Evolutionary conservation across 2,113 vertebrate genomes (phyloP).

Genomic region (Platysternon megacephalum): DNA sequence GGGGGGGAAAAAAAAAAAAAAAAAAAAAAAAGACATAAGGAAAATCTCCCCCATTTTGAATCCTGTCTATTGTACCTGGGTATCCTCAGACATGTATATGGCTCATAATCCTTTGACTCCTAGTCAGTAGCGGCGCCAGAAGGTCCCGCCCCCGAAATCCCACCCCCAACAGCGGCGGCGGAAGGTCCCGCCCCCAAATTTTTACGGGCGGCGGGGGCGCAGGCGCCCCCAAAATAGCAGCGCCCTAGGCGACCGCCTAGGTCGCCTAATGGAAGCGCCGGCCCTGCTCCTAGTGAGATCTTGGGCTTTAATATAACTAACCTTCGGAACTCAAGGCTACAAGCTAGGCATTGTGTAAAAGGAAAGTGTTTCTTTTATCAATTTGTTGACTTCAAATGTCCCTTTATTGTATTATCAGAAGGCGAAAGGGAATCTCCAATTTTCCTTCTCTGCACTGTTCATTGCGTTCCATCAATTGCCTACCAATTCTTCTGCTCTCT

Average conservation of each 20-base stretch:
- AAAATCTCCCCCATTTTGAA: background rate
- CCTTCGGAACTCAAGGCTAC: rapidly evolving
- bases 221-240: too few species aligned
- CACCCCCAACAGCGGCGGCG: too few species aligned
- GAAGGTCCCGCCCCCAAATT: too few species aligned
- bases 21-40: background rate
- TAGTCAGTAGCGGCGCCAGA: too few species aligned
- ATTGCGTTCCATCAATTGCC: rapidly evolving
- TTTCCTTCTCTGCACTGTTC: background rate
- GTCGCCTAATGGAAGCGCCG: too few species aligned
- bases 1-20: rapidly evolving
- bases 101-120: background rate
- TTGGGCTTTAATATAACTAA: background rate
- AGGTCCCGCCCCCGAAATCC: too few species aligned
- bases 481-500: background rate
- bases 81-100: background rate
- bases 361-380: rapidly evolving
- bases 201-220: too few species aligned
- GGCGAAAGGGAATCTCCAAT: background rate
- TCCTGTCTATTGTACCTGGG: rapidly evolving
- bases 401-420: background rate
- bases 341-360: background rate
- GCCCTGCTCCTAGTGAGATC: background rate
- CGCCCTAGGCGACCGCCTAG: too few species aligned
- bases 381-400: rapidly evolving